phyloP scores from a whole-genome alignment of 2,113 vertebrate genomes.

The Dendrocopos noguchii region DNA sequence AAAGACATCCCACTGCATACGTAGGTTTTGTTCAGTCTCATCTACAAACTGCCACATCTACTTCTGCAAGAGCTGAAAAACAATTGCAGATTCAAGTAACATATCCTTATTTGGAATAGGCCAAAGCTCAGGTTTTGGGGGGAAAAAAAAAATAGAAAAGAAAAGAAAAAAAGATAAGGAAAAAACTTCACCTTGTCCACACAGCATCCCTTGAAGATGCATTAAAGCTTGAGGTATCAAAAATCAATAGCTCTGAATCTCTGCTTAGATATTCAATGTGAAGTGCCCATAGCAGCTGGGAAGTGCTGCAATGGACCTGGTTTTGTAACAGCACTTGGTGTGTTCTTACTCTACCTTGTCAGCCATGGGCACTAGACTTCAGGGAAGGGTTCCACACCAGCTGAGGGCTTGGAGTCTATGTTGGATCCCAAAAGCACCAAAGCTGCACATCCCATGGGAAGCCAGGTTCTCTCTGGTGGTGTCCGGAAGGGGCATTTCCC shows the following conservation, averaged over 20 bases:
- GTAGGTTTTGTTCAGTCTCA: background rate
- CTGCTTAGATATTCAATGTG: background rate
- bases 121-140: background rate
- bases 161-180: too few relatives aligned
- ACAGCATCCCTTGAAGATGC: background rate
- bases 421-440: background rate
- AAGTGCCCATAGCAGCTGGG: background rate
- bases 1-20: fast-evolving
- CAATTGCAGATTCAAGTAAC: background rate
- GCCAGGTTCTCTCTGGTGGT: fast-evolving
- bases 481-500: fast-evolving
- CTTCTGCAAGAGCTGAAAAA: background rate
- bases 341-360: background rate
- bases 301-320: background rate
- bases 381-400: background rate
- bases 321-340: background rate
- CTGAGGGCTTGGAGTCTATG: background rate
- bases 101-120: background rate
- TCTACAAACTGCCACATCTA: background rate
- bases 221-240: background rate
- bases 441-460: fast-evolving
- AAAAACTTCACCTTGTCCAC: background rate
- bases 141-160: too few relatives aligned
- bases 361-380: background rate
- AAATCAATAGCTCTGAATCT: background rate